A percentile compares a stretch with the other conserved stretches of the same genome.
Conservation (phyloP, 2,113 vertebrate species). For the Reinhardtius hippoglossoides region DNA sequence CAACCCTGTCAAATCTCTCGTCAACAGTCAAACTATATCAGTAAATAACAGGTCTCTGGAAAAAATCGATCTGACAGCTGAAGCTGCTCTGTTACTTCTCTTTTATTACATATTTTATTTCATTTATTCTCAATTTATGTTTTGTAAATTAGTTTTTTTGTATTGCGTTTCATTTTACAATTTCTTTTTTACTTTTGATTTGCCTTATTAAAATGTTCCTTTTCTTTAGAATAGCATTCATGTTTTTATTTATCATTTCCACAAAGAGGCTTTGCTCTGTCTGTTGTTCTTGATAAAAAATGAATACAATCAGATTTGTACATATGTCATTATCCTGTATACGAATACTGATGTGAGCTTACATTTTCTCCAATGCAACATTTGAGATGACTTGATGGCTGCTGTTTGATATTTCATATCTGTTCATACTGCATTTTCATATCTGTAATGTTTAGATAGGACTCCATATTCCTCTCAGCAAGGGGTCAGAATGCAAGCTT, state of each 20-base stretch:
- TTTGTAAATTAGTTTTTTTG: not conserved
- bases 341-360: not conserved
- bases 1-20: not conserved
- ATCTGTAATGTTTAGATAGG: not conserved
- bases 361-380: too few relatives aligned
- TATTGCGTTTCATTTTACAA: too few relatives aligned
- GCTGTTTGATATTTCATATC: conserved; percentile 5
- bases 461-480: conserved; percentile 5
- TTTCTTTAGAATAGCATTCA: not conserved
- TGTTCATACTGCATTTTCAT: conserved; percentile 13
- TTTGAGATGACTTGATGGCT: not conserved
- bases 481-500: not conserved
- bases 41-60: too few relatives aligned
- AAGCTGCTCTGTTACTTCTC: too few relatives aligned
- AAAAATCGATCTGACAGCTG: too few relatives aligned
- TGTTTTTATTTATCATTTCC: not conserved
- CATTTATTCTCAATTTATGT: not conserved
- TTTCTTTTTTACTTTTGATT: too few relatives aligned
- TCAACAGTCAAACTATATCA: not conserved
- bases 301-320: not conserved
- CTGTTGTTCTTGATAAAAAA: not conserved
- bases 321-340: conserved; percentile 3
- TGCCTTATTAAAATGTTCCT: too few relatives aligned
- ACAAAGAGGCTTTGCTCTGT: not conserved
- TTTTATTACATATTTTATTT: too few relatives aligned